Evolutionary conservation across 2,113 vertebrate genomes (phyloP), one percentile per base, ranked within the genome.

Genomic region (Thinocorus orbignyianus): DNA sequence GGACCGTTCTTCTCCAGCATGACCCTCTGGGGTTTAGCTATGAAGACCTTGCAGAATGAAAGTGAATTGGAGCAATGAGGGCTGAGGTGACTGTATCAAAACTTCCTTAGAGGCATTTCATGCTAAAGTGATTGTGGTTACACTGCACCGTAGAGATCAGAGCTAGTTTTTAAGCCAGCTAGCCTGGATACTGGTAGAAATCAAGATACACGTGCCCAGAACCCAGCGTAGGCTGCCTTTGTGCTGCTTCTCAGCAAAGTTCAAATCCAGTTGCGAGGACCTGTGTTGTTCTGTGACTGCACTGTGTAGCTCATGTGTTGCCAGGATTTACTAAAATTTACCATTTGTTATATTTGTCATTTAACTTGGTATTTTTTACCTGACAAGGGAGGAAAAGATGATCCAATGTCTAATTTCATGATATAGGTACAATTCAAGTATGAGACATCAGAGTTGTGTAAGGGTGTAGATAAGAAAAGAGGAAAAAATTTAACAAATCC

Each of bases 31-130:
- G 99, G 99, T 28, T 95, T 99, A 37, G 99, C 99, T 2, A 99
- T 99, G 99, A 99, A 99, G 96, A 99, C 99, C 0, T 97, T 99
- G 95, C 99, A 99, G 95, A 99, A 99, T 26, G 99, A 99, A n/a
- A 98, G 93, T 0, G 99, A 99, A 39, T 81, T 99, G 98, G 99
- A 99, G 14, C 98, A 98, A 23, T 99, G 91, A 98, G 2, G 33
- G 5, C 24, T 54, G 16, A 10, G 81, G 61, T 65, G 86, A 71
- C 46, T 20, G 19, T 7, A 20, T 71, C 49, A 15, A 31, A 76
- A n/a, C 18, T 37, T 58, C 30, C n/a, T 23, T 28, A 26, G 68
- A 71, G 46, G 64, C 33, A 4, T 78, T 88, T 84, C 33, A 1
- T 61, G 73, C 70, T 71, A 10, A 54, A 6, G 28, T 76, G 74